Conservation (phyloP, 2,113 vertebrate species). For the Lamprologus ornatipinnis region DNA sequence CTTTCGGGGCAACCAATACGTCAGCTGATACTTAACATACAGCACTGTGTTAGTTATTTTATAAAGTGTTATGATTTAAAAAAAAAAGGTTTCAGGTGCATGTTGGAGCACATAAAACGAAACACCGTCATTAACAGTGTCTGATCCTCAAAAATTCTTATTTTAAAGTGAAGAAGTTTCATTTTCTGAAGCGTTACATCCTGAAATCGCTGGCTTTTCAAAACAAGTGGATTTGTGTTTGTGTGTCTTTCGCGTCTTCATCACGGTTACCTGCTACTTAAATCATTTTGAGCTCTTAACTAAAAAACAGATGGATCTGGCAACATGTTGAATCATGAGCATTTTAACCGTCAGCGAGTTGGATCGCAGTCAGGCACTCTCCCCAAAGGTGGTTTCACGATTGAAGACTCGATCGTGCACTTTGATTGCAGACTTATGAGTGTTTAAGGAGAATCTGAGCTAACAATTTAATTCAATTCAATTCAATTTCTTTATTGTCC, state of each 20-base stretch:
- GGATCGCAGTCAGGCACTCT: neutral
- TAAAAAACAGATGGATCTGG: neutral
- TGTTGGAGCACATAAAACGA: accelerated
- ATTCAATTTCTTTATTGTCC: no score
- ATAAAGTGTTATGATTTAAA: neutral
- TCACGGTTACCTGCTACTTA: neutral
- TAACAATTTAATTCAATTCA: no score
- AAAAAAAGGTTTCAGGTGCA: neutral
- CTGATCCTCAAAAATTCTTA: neutral
- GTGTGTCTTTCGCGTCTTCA: neutral
- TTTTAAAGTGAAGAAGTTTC: accelerated
- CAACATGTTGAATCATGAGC: neutral
- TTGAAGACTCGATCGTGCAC: neutral
- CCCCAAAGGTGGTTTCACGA: neutral
- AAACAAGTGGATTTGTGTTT: neutral
- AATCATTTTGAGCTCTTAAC: neutral
- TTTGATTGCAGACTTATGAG: neutral
- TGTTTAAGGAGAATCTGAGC: neutral
- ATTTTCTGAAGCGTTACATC: neutral
- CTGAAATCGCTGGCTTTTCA: neutral
- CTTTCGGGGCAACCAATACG: neutral
- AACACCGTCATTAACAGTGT: accelerated
- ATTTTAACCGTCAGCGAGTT: neutral
- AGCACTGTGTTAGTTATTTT: neutral
- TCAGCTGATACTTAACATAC: neutral